Percentiles rank a stretch among this genome's conserved stretches.
phyloP scores from a whole-genome alignment of 2,797 vertebrate genomes.

The Chelmon rostratus region DNA sequence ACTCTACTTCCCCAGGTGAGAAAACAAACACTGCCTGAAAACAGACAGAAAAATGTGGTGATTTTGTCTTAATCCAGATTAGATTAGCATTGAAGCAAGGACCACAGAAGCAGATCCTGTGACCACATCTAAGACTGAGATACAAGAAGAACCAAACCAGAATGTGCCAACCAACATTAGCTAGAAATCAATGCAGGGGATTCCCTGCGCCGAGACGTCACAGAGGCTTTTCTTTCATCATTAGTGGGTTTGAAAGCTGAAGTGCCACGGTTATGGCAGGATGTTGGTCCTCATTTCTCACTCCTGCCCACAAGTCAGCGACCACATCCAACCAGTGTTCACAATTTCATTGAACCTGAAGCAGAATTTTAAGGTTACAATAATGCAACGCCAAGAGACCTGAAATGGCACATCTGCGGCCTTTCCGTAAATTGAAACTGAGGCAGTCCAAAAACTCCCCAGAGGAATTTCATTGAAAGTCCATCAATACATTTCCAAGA shows the following conservation, averaged over 20 bases:
- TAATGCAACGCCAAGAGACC: neutral
- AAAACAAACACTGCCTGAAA: neutral
- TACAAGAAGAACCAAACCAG: neutral
- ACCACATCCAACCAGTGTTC: neutral
- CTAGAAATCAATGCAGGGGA: neutral
- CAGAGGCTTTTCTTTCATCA: rapidly evolving
- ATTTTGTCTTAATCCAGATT: neutral
- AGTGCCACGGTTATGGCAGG: neutral
- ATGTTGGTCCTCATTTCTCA: neutral
- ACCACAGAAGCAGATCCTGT: too few species aligned
- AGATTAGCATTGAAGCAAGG: rapidly evolving
- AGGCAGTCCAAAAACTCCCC: slow-evolving; percentile 6
- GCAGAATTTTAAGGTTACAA: neutral
- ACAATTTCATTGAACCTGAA: rapidly evolving
- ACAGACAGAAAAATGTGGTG: neutral
- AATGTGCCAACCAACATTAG: neutral
- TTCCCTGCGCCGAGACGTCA: neutral
- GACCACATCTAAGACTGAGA: too few species aligned
- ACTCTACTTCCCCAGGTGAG: neutral
- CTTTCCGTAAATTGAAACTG: neutral
- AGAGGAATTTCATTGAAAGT: neutral
- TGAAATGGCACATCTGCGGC: neutral
- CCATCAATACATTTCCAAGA: neutral
- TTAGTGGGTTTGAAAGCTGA: neutral
- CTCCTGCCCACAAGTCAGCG: neutral